Conservation (phyloP, 2,888 invertebrate genomes). For the Acronicta psi region DNA sequence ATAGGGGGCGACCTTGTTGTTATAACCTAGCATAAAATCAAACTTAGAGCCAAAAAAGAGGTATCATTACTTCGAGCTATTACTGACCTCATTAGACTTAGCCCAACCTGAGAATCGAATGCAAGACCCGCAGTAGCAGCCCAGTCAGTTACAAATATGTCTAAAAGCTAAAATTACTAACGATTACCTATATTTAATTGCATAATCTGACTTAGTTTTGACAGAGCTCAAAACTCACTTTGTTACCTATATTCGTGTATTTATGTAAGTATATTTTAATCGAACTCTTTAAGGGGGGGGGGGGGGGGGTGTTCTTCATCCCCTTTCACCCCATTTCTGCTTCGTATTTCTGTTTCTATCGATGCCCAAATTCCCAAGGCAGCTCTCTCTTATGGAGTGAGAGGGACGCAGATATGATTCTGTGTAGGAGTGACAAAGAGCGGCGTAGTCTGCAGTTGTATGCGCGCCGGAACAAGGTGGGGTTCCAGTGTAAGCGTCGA, state of each 20-base stretch:
- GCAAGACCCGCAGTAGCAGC: too few species aligned
- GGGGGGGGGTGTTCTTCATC: not conserved
- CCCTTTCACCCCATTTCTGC: conserved; percentile 31
- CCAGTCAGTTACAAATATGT: too few species aligned
- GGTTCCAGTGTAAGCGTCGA: conserved; percentile 48
- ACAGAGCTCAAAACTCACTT: not conserved
- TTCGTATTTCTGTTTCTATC: conserved; percentile 43
- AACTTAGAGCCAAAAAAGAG: not conserved
- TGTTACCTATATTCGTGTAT: not conserved
- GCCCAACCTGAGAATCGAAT: too few species aligned
- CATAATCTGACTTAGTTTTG: not conserved
- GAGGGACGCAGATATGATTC: conserved; percentile 30
- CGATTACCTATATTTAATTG: too few species aligned
- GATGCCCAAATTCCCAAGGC: conserved; percentile 49
- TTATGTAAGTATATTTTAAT: conserved; percentile 21
- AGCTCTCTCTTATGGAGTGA: conserved; percentile 48
- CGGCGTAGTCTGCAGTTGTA: conserved; percentile 51
- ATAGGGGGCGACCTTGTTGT: too few species aligned
- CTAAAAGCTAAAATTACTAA: too few species aligned
- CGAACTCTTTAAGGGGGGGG: conserved; percentile 12
- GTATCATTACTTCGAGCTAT: too few species aligned
- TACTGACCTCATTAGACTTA: too few species aligned
- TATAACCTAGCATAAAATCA: too few species aligned
- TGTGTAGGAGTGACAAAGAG: conserved; percentile 44
- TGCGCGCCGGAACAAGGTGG: conserved; percentile 39